phyloP scores from a whole-genome alignment of 2,888 invertebrate species.

The Aproaerema taeniolella region DNA sequence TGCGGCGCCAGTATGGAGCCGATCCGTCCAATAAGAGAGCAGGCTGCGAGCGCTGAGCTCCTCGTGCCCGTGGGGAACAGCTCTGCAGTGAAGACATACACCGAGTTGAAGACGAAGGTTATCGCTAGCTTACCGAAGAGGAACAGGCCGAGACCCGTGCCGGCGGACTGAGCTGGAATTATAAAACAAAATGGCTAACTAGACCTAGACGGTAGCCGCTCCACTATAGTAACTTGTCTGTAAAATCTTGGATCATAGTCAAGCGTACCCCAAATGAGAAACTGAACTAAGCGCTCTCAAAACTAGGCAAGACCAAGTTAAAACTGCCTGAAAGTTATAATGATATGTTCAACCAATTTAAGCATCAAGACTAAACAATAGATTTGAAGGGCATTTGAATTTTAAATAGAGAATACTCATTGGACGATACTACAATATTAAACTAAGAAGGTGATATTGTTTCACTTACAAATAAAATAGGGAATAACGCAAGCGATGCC shows the following conservation, averaged over 20 bases:
- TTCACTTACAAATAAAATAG: conserved; percentile 51
- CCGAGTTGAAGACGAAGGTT: conserved; percentile 80
- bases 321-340: no score
- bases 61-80: conserved; percentile 83
- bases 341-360: no score
- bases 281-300: no score
- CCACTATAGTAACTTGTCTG: neutral
- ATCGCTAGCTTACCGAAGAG: conserved; percentile 81
- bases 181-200: conserved; percentile 24
- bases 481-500: conserved; percentile 54
- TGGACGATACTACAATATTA: no score
- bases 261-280: no score
- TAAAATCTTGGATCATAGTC: no score
- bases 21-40: conserved; percentile 82
- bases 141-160: conserved; percentile 59
- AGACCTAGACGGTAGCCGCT: neutral
- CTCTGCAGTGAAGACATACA: conserved; percentile 84
- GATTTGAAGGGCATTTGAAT: no score
- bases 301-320: no score
- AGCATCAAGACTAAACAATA: no score
- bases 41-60: conserved; percentile 80
- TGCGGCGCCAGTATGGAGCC: conserved; percentile 85
- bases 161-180: conserved; percentile 40
- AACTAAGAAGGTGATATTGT: no score
- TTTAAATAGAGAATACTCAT: no score